A percentile compares a stretch with the other conserved stretches of the same genome.
phyloP scores from a whole-genome alignment of 1,140 invertebrate genomes.

The Drosophila orena region DNA sequence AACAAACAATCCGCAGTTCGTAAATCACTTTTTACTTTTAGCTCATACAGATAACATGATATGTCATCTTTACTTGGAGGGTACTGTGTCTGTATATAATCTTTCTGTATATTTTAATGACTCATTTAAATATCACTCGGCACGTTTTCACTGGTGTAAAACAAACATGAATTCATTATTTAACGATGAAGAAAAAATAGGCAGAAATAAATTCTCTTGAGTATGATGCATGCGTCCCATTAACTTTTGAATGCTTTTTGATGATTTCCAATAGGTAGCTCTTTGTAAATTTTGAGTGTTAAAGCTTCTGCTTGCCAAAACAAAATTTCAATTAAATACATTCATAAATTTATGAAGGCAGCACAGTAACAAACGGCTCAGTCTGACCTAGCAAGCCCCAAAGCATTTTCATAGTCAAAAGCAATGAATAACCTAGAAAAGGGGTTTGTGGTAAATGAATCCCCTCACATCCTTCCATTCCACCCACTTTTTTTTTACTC shows the following conservation, averaged over 20 bases:
- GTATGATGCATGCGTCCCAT: not conserved
- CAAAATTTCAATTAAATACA: slow-evolving; percentile 29
- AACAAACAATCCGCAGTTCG: not conserved
- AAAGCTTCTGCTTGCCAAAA: not conserved
- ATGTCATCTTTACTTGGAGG: not conserved
- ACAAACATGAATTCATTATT: not conserved
- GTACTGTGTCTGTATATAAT: not conserved
- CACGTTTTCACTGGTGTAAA: not conserved
- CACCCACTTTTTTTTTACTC: slow-evolving; percentile 5
- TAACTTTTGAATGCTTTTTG: slow-evolving; percentile 3
- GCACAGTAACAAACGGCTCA: slow-evolving; percentile 15
- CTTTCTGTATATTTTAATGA: slow-evolving; percentile 3
- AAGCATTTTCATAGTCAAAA: slow-evolving; percentile 52
- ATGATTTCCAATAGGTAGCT: not conserved
- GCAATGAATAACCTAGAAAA: slow-evolving; percentile 53
- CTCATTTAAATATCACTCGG: not conserved
- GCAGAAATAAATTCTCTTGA: not conserved
- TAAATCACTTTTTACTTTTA: not conserved
- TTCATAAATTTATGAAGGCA: slow-evolving; percentile 25
- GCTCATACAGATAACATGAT: not conserved
- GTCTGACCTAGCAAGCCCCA: slow-evolving; percentile 19
- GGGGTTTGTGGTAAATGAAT: slow-evolving; percentile 21
- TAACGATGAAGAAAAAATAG: not conserved
- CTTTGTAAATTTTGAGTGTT: no score
- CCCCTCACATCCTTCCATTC: slow-evolving; percentile 7